These are phyloP conservation scores for Apotomis capreana DNA, from an alignment of 2,888 invertebrate genomes.

Conservation along the genomic window DNA sequence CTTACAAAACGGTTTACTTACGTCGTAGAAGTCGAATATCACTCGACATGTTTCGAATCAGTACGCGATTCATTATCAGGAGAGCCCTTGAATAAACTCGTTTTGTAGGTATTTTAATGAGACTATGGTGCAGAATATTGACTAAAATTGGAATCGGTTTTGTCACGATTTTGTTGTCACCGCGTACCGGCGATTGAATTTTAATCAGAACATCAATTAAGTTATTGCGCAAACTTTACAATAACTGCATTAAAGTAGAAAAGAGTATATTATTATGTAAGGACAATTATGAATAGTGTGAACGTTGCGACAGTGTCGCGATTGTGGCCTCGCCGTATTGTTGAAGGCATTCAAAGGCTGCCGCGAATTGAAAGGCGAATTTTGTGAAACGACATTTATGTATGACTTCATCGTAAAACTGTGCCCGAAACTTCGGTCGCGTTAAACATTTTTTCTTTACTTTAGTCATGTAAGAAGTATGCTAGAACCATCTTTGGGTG, in stretches of 20 bases:
- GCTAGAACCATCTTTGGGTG: no score
- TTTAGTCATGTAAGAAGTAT: no score
- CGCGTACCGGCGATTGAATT: background rate
- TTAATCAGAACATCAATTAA: conserved; percentile 1
- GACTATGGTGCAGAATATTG: no score
- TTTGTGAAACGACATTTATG: conserved; percentile 6
- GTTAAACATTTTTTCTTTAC: no score
- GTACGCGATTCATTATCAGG: no score
- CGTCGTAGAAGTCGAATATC: no score
- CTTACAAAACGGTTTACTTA: no score
- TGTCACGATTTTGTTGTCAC: background rate
- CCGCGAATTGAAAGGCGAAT: conserved; percentile 17
- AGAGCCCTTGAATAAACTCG: no score
- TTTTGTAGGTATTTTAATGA: no score
- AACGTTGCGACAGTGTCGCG: conserved; percentile 58
- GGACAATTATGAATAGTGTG: conserved; percentile 75
- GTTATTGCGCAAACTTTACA: conserved; percentile 27
- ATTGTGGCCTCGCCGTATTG: conserved; percentile 45
- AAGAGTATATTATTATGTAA: conserved; percentile 70
- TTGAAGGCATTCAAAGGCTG: conserved; percentile 24
- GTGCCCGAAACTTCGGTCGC: background rate
- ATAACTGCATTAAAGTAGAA: conserved; percentile 23
- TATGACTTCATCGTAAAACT: background rate
- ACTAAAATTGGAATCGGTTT: no score
- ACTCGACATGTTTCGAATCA: no score